Evolutionary conservation across 2,797 vertebrate species (phyloP).

Genomic region (Rhinichthys osculus): DNA sequence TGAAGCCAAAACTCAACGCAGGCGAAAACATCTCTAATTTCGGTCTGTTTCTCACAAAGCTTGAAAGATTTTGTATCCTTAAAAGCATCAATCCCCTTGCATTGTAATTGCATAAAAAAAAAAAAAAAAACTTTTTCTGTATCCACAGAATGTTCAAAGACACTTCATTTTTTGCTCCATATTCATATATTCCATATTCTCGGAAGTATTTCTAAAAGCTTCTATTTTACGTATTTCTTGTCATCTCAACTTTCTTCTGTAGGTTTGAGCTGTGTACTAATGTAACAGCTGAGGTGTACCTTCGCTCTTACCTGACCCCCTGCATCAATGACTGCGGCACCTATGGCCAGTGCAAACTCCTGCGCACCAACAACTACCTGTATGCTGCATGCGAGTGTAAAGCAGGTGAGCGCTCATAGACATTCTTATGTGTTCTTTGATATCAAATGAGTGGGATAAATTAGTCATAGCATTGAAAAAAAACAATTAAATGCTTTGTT

Average conservation of each 20-base stretch:
- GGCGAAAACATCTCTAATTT: background rate
- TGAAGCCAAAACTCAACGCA: background rate
- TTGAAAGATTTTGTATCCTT: background rate
- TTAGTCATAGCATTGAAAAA: background rate
- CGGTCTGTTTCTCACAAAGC: background rate
- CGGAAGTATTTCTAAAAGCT: background rate
- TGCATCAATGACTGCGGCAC: constrained; percentile 97
- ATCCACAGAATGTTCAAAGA: background rate
- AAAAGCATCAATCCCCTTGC: background rate
- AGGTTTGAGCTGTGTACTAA: constrained; percentile 90
- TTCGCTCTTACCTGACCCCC: constrained; percentile 93
- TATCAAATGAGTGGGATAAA: background rate
- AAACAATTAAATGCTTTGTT: background rate
- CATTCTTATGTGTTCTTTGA: background rate
- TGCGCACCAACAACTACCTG: constrained; percentile 97
- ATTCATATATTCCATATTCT: background rate
- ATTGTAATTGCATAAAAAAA: background rate
- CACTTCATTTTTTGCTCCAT: too few relatives aligned
- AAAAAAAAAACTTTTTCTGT: background rate
- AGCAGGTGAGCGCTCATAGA: constrained; percentile 83
- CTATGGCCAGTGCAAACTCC: constrained; percentile 97
- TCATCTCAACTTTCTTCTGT: constrained; percentile 41
- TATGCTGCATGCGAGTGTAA: constrained; percentile 98
- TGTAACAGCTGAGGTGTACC: constrained; percentile 89
- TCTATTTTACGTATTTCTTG: background rate